Evolutionary conservation across 2,113 vertebrate genomes (phyloP), one percentile per base, ranked within the genome.

Genomic region (Thomomys bottae): DNA sequence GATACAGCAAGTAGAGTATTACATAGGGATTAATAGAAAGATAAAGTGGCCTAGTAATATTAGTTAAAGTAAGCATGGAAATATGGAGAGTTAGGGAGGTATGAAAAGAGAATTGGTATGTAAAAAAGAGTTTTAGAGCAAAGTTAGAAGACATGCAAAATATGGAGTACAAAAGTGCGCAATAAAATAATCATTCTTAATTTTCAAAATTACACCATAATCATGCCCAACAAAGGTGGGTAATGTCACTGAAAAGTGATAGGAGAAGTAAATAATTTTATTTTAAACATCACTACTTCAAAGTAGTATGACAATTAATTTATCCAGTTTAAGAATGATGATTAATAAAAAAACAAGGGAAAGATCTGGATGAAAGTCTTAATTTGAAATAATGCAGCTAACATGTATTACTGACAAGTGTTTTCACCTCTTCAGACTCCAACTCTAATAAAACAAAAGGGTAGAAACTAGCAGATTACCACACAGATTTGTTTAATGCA

Each of bases 191-290:
- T 3, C 54, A 72, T 68, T 1, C 3, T 32, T 32, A 67, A 71
- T 18, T 70, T 85, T 73, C 38, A 76, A 90, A 88, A 92, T 80
- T 32, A 15, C 54, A 80, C 76, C n/a, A 84, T 72, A 92, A 93
- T 40, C 49, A 12, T 15, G 21, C 0, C 32, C 8, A 28, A 38
- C 78, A 36, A 36, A 87, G 38, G 3, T 32, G 45, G 11, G 26
- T 85, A 71, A 82, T 26, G 68, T 38, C 72, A 42, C 6, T 88
- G 21, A 15, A 76, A 89, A 15, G 87, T 32, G 26, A 32, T 85
- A 49, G 38, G 2, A 23, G 30, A 64, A 72, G 49, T 54, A 54
- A 89, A 40, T 24, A 76, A 82, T 32, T n/a, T 49, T 87, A 66
- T 3, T 26, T 45, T 88, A 66, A 88, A 84, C 4, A 70, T 75